Conservation (phyloP, 1,140 invertebrate species). For the Euura lappo region DNA sequence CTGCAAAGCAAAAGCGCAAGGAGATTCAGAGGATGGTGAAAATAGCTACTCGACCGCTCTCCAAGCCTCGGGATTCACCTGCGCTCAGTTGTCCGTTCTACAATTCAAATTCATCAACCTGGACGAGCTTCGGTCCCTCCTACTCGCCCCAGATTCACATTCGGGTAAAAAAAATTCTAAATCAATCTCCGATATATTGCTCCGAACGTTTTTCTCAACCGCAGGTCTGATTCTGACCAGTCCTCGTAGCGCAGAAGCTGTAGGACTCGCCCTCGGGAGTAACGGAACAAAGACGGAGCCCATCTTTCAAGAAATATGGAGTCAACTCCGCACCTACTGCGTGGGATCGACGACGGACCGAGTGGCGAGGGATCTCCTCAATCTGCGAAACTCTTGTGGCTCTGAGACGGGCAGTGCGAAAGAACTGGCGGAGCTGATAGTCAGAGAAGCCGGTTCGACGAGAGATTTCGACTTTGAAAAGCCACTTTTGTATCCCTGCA, state of each 20-base stretch:
- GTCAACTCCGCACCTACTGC: slow-evolving; percentile 44
- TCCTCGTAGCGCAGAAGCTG: slow-evolving; percentile 48
- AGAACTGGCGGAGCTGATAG: slow-evolving; percentile 46
- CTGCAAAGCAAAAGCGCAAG: slow-evolving; percentile 34
- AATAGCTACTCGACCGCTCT: slow-evolving; percentile 44
- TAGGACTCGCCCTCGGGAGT: slow-evolving; percentile 27
- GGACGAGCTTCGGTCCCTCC: slow-evolving; percentile 33
- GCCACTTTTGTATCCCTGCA: slow-evolving; percentile 52
- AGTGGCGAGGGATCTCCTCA: slow-evolving; percentile 36
- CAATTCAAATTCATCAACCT: slow-evolving; percentile 49
- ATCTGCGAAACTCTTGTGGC: slow-evolving; percentile 44
- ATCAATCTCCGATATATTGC: slow-evolving; percentile 14
- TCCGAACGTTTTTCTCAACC: neutral
- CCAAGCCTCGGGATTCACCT: slow-evolving; percentile 43
- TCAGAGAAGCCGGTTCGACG: slow-evolving; percentile 20
- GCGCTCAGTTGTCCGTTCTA: slow-evolving; percentile 45
- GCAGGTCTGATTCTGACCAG: slow-evolving; percentile 55
- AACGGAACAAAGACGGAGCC: slow-evolving; percentile 22
- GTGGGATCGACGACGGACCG: slow-evolving; percentile 50
- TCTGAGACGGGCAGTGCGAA: slow-evolving; percentile 49
- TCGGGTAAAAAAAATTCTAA: slow-evolving; percentile 38
- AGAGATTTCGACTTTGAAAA: slow-evolving; percentile 19
- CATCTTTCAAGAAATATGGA: slow-evolving; percentile 37
- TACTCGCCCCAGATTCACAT: slow-evolving; percentile 38
- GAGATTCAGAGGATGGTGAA: slow-evolving; percentile 39